A percentile compares a stretch with the other conserved stretches of the same genome.
Evolutionary conservation across 1,140 invertebrate genomes (phyloP).

Genomic region (Riptortus pedestris): DNA sequence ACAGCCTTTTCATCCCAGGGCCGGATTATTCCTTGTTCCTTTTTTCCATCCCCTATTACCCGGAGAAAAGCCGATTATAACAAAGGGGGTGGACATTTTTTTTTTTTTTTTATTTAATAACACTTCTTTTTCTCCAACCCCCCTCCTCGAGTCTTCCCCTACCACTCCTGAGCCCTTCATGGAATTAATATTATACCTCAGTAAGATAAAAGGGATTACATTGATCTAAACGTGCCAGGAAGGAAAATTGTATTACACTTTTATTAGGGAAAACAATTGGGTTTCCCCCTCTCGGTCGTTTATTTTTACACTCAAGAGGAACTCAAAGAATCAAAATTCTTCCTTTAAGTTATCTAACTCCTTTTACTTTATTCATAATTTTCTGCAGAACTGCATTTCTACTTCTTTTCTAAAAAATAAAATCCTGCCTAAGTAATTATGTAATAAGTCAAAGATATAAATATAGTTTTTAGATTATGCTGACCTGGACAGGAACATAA

Average conservation of each 20-base stretch:
- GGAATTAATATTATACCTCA: slow-evolving; percentile 6
- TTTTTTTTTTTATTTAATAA: slow-evolving; percentile 8
- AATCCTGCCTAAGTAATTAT: too few relatives aligned
- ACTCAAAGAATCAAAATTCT: too few relatives aligned
- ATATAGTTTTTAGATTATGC: too few relatives aligned
- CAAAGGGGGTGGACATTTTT: slow-evolving; percentile 6
- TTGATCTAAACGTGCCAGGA: background rate
- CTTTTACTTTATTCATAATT: too few relatives aligned
- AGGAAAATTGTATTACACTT: slow-evolving; percentile 4
- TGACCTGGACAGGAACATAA: too few relatives aligned
- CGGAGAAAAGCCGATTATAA: slow-evolving; percentile 1
- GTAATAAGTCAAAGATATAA: too few relatives aligned
- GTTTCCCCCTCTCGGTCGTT: too few relatives aligned
- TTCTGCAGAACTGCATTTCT: too few relatives aligned
- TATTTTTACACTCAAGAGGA: too few relatives aligned
- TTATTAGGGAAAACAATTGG: background rate
- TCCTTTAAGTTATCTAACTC: too few relatives aligned
- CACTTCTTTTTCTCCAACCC: slow-evolving; percentile 6
- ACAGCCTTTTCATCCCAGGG: slow-evolving; percentile 1
- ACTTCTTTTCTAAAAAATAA: too few relatives aligned
- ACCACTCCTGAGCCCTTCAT: background rate
- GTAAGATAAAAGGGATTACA: background rate
- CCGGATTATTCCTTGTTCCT: background rate
- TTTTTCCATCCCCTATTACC: background rate
- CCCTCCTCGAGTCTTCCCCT: too few relatives aligned